phyloP scores from a whole-genome alignment of 2,113 vertebrate species.

The Psettodes erumei region DNA sequence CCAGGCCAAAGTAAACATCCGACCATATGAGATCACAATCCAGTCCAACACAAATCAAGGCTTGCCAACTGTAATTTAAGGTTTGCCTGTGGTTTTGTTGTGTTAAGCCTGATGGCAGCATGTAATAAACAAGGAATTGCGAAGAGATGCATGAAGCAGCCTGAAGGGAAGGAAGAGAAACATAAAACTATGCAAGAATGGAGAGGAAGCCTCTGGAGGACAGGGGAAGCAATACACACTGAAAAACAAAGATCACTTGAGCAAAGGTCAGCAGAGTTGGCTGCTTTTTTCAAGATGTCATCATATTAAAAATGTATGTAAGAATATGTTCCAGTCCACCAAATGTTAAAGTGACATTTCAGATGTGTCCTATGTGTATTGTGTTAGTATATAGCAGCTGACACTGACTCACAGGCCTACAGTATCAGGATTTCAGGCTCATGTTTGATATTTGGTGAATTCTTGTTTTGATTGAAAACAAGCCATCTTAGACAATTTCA shows the following conservation, averaged over 20 bases:
- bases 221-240: not conserved
- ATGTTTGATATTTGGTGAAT: not conserved
- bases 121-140: not conserved
- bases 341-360: constrained; percentile 70
- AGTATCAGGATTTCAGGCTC: not conserved
- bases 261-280: constrained; percentile 36
- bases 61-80: not conserved
- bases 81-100: not conserved
- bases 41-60: not conserved
- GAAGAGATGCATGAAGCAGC: not conserved
- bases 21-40: not conserved
- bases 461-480: constrained; percentile 24
- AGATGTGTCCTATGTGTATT: constrained; percentile 7
- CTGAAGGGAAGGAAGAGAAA: not conserved
- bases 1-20: not conserved
- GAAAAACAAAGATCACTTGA: constrained; percentile 42
- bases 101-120: not conserved
- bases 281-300: constrained; percentile 59
- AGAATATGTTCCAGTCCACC: constrained; percentile 28
- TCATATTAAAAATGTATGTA: constrained; percentile 70
- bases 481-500: not conserved
- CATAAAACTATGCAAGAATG: not conserved
- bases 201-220: not conserved
- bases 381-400: constrained; percentile 4
- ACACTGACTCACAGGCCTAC: constrained; percentile 13